Evolutionary conservation across 2,797 vertebrate species (phyloP), one percentile per base, ranked within the genome.

Genomic region (Notolabrus celidotus): DNA sequence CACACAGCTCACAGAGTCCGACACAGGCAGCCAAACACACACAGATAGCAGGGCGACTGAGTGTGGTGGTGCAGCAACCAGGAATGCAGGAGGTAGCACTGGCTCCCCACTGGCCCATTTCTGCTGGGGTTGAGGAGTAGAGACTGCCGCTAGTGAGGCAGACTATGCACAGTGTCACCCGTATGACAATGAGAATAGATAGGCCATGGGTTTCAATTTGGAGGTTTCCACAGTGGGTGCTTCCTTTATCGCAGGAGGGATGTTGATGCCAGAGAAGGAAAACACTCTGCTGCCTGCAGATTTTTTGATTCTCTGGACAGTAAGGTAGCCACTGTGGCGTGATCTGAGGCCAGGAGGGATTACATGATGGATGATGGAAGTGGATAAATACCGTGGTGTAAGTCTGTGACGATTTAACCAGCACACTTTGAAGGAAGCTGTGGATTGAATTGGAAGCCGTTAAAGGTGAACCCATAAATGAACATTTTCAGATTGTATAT

Each of bases 121-220:
- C 39, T 73, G 43, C n/a, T 29, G 17, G 15, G 36, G 45, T 1
- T n/a, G 36, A 25, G 14, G 42, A 67, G 64, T 12, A 50, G 54
- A 80, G 17, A 23, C 58, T 33, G 62, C 38, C n/a, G 43, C 64
- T 19, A 17, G 19, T 31, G 52, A 85, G 75, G 66, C 7, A 31
- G 54, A 65, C 29, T 9, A n/a, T 9, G 29, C 60, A 51, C 29
- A 50, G 71, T 86, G 71, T 71, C 34, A 49, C 72, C 60, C 68
- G 62, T 52, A 59, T 74, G 83, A 83, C 79, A 80, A 71, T 54
- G 74, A 74, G 57, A 74, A 77, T 2, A 69, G 78, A 85, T 69
- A 74, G 77, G 70, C 74, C 63, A 57, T 67, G 79, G 76, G 57
- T 87, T 87, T 80, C 36, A 84, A 83, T 88, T 82, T 84, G 57